Percentiles rank a stretch among this genome's conserved stretches.
These are phyloP conservation scores for Oasisia sp. DNA, from an alignment of 2,888 invertebrate species.

Conservation along the genomic window DNA sequence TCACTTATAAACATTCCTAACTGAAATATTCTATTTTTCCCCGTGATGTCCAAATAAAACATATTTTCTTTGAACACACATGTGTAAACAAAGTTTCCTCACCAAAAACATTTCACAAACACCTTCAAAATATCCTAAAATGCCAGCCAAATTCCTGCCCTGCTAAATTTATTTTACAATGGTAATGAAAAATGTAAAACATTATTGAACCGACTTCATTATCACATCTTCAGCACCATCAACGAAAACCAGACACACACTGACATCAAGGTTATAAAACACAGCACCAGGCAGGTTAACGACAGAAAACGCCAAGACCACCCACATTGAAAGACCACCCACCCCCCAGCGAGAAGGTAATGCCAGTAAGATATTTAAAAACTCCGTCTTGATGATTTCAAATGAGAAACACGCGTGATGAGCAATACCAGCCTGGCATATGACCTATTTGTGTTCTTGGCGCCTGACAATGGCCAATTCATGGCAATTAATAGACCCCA, in stretches of 20 bases:
- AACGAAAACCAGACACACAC: neutral
- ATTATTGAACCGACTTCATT: neutral
- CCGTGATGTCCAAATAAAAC: neutral
- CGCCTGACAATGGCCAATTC: neutral
- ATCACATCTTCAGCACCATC: neutral
- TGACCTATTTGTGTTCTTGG: neutral
- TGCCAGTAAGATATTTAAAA: neutral
- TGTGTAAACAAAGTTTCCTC: neutral
- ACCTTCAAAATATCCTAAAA: neutral
- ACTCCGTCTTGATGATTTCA: neutral
- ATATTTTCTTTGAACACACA: neutral
- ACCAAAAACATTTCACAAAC: too few species aligned
- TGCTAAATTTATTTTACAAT: neutral
- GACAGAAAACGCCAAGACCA: neutral
- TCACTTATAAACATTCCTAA: neutral
- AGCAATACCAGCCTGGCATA: neutral
- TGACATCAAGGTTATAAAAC: neutral
- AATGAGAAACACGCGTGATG: neutral
- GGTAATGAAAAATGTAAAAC: neutral
- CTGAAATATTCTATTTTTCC: neutral
- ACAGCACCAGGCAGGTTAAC: neutral
- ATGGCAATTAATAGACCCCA: neutral
- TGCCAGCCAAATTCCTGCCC: neutral
- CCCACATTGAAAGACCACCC: neutral
- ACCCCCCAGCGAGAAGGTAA: neutral